phyloP scores from a whole-genome alignment of 2,888 invertebrate genomes.

The Diadegma fenestrale region DNA sequence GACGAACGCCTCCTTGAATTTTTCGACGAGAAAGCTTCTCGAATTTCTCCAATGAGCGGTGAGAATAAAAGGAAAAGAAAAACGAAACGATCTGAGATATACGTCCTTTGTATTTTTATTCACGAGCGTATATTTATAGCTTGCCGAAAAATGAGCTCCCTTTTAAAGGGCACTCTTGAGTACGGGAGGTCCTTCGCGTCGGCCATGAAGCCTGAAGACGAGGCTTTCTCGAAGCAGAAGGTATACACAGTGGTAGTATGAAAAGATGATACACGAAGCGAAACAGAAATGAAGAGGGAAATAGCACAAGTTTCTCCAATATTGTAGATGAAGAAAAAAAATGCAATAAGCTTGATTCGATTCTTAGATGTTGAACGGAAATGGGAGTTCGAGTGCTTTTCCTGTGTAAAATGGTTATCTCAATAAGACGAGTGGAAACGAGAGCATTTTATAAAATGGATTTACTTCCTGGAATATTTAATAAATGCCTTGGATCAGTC shows the following conservation, averaged over 20 bases:
- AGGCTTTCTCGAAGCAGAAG: conserved; percentile 26
- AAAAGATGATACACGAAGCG: not conserved
- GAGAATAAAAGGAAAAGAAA: conserved; percentile 27
- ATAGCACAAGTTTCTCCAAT: not conserved
- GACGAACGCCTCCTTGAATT: conserved; percentile 39
- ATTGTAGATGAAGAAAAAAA: not conserved
- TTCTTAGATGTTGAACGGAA: not conserved
- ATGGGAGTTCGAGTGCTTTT: not conserved
- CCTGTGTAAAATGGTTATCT: not conserved
- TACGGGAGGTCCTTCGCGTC: conserved; percentile 16
- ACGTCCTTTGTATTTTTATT: conserved; percentile 45
- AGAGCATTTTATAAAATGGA: not conserved
- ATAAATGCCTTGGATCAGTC: not conserved
- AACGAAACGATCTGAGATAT: conserved; percentile 28
- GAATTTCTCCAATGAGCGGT: conserved; percentile 34
- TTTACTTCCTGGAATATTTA: not conserved
- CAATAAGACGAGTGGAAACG: not conserved
- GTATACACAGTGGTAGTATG: conserved; percentile 7
- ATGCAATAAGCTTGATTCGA: not conserved
- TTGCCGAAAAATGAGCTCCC: conserved; percentile 41
- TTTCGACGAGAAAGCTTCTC: conserved; percentile 34
- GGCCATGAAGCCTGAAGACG: conserved; percentile 20
- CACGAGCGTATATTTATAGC: conserved; percentile 40
- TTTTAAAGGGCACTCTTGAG: conserved; percentile 28
- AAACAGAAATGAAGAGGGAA: not conserved